Evolutionary conservation across 2,797 vertebrate genomes (phyloP), one percentile per base, ranked within the genome.

Genomic region (Scleropages formosus): DNA sequence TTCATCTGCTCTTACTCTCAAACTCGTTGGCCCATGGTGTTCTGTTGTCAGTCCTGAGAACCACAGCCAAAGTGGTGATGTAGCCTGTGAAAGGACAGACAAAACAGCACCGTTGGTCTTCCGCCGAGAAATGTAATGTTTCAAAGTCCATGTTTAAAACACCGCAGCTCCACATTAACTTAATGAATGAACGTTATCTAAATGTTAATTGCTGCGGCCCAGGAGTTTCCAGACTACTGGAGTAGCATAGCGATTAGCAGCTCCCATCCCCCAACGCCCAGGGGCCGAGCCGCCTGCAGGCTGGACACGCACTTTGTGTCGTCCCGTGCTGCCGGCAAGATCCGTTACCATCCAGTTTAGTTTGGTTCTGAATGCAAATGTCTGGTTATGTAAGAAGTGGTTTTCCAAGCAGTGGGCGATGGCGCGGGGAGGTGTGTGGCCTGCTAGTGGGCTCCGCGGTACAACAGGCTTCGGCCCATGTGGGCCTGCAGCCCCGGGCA

Each of bases 1-100:
- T 44, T 0, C 10, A 11, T 22, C 44, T 75, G 69, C 11, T 88
- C 97, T 97, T 94, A 99, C 97, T 93, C 81, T 96, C 94, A 85
- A 96, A 98, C 89, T 99, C 97, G 47, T 95, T 87, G n/a, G 95
- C 96, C 91, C 95, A 94, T 0, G 97, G 97, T 22, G 88, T 90
- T 6, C 84, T 67, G 75, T 98, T 90, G 49, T 81, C 87, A 62
- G 95, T 93, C 80, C 80, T 95, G 84, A 99, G 91, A 26, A 94
- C 90, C 82, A 98, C 95, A 0, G 95, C 95, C 80, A 92, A 86
- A 62, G 82, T 86, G 27, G 77, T 87, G 80, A 93, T 86, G 85
- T 85, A 96, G 84, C 95, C 97, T 98, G 85, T 70, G 87, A 85
- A 84, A 83, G 56, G 31, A 63, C 49, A 24, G n/a, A 31, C 0